phyloP scores from a whole-genome alignment of 64 coral and sea anemone genomes.

The Montipora sp. region DNA sequence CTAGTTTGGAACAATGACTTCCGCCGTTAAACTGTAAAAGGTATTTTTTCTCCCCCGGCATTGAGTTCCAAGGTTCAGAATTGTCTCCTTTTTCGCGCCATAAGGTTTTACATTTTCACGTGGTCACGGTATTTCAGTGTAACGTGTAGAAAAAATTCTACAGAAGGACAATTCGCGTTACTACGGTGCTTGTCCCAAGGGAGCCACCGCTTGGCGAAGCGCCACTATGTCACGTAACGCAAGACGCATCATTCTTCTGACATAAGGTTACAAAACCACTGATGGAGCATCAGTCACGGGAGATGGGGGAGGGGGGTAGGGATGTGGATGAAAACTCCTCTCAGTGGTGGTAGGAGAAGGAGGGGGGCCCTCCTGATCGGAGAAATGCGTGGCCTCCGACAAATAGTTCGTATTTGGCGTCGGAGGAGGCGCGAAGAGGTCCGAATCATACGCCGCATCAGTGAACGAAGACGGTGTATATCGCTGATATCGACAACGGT shows the following conservation, averaged over 20 bases:
- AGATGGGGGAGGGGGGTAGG: constrained; percentile 90
- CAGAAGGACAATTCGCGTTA: neutral
- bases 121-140: neutral
- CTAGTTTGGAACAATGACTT: neutral
- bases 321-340: constrained; percentile 79
- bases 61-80: neutral
- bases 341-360: constrained; percentile 88
- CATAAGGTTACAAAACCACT: constrained; percentile 47
- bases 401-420: constrained; percentile 94
- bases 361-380: constrained; percentile 82
- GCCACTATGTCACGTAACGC: neutral
- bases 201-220: neutral
- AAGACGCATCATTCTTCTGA: neutral
- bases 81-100: neutral
- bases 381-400: constrained; percentile 90
- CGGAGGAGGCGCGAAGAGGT: constrained; percentile 86
- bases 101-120: neutral
- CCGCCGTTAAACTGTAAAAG: no score
- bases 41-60: neutral
- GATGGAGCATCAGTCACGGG: constrained; percentile 92
- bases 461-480: constrained; percentile 48
- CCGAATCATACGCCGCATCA: constrained; percentile 87
- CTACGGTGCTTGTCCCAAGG: neutral
- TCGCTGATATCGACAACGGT: constrained; percentile 67
- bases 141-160: neutral